A percentile compares a stretch with the other conserved stretches of the same genome.
Evolutionary conservation across 2,888 invertebrate species (phyloP).

Genomic region (Stenotaenia linearis): DNA sequence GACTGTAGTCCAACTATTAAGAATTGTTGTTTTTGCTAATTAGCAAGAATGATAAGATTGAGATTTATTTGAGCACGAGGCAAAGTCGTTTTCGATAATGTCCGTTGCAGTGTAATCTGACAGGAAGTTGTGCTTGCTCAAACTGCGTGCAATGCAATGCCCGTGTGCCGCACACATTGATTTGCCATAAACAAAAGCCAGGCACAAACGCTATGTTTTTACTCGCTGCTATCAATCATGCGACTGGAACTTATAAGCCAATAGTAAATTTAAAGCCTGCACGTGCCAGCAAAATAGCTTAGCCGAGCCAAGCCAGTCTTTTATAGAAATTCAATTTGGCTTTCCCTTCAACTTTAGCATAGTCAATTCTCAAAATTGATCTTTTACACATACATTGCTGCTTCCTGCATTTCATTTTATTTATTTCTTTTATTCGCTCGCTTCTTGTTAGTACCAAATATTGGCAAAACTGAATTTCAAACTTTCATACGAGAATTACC

Average conservation of each 20-base stretch:
- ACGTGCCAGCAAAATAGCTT: not conserved
- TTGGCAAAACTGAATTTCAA: too few relatives aligned
- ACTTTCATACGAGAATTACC: too few relatives aligned
- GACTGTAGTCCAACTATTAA: too few relatives aligned
- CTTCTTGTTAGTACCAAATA: too few relatives aligned
- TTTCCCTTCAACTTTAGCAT: not conserved
- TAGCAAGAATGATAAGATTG: not conserved
- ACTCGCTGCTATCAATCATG: conserved; percentile 17
- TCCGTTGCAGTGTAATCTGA: conserved; percentile 23
- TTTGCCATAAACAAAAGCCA: conserved; percentile 26
- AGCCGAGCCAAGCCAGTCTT: not conserved
- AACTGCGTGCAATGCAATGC: conserved; percentile 17
- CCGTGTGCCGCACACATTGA: not conserved
- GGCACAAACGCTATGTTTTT: conserved; percentile 12
- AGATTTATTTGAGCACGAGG: not conserved
- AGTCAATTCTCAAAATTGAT: not conserved
- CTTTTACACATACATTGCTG: not conserved
- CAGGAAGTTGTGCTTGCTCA: conserved; percentile 14
- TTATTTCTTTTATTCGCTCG: too few relatives aligned
- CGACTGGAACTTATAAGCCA: conserved; percentile 16
- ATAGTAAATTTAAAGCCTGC: conserved; percentile 19
- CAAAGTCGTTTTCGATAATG: not conserved
- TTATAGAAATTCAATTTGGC: conserved; percentile 4
- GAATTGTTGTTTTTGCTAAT: not conserved
- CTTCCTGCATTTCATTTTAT: too few relatives aligned